Percentiles rank a stretch among this genome's conserved stretches.
phyloP scores from a whole-genome alignment of 2,797 vertebrate species.

The Notamacropus eugenii region DNA sequence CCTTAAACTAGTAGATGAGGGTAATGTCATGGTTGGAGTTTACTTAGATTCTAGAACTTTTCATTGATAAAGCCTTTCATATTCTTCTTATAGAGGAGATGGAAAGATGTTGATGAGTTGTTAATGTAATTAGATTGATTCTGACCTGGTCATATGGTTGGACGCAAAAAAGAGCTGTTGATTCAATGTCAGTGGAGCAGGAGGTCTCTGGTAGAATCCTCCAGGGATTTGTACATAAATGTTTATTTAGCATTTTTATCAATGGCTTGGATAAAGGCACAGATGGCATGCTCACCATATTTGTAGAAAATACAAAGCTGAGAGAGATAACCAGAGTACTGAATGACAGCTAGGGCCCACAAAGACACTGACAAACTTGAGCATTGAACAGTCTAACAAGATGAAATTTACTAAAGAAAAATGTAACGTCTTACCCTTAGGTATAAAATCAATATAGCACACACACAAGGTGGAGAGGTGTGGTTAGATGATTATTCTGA shows the following conservation, averaged over 20 bases:
- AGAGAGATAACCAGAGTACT: background rate
- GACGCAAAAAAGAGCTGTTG: background rate
- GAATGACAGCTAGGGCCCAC: background rate
- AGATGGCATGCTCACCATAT: background rate
- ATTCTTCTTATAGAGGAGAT: too few species aligned
- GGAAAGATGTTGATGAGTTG: too few species aligned
- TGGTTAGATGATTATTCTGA: background rate
- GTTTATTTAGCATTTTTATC: background rate
- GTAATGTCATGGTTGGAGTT: background rate
- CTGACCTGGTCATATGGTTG: background rate
- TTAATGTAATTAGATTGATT: background rate
- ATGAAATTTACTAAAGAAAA: background rate
- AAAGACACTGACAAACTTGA: background rate
- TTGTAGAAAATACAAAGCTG: background rate
- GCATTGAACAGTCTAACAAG: background rate
- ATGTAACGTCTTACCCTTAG: background rate
- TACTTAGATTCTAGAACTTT: background rate
- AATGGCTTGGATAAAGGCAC: background rate
- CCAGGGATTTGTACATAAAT: background rate
- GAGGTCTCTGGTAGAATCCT: background rate
- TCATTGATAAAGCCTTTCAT: too few species aligned
- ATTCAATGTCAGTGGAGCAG: background rate
- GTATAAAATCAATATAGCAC: background rate
- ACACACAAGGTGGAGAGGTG: background rate
- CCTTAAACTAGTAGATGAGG: background rate